phyloP scores from a whole-genome alignment of 2,888 invertebrate genomes.

The Phrixothrix hirtus region DNA sequence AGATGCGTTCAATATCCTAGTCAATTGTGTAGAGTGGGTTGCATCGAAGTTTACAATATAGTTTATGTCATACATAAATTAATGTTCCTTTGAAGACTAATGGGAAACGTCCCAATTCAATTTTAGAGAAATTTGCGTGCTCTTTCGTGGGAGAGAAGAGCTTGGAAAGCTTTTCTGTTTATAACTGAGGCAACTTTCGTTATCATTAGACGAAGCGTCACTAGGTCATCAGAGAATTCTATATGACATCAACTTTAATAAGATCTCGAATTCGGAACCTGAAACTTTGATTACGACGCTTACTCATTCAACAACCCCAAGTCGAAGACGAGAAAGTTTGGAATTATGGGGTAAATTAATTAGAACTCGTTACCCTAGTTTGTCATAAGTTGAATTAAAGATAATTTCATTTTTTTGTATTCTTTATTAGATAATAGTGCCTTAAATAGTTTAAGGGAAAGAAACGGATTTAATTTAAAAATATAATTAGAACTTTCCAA shows the following conservation, averaged over 20 bases:
- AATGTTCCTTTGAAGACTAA: constrained; percentile 20
- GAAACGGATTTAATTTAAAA: no score
- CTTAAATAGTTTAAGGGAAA: no score
- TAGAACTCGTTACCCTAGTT: constrained; percentile 14
- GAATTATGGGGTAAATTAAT: constrained; percentile 17
- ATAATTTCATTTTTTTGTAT: constrained; percentile 6
- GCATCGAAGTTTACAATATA: constrained; percentile 17
- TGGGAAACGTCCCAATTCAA: constrained; percentile 9
- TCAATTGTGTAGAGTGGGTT: constrained; percentile 14
- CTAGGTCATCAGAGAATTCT: constrained; percentile 13
- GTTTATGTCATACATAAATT: constrained; percentile 10
- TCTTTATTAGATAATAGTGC: no score
- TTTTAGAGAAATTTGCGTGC: constrained; percentile 17
- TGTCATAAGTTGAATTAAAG: constrained; percentile 12
- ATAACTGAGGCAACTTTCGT: constrained; percentile 13
- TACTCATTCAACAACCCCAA: constrained; percentile 8
- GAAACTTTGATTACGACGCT: constrained; percentile 13
- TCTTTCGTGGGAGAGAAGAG: constrained; percentile 9
- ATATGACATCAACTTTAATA: constrained; percentile 14
- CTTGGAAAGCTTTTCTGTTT: constrained; percentile 9
- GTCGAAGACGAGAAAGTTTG: constrained; percentile 11
- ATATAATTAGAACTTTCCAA: no score
- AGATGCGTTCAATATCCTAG: no score
- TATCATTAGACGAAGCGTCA: constrained; percentile 4
- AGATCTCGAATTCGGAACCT: constrained; percentile 8